Evolutionary conservation across 1,140 invertebrate species (phyloP), one percentile per base, ranked within the genome.

Genomic region (Eriocheir sinensis): DNA sequence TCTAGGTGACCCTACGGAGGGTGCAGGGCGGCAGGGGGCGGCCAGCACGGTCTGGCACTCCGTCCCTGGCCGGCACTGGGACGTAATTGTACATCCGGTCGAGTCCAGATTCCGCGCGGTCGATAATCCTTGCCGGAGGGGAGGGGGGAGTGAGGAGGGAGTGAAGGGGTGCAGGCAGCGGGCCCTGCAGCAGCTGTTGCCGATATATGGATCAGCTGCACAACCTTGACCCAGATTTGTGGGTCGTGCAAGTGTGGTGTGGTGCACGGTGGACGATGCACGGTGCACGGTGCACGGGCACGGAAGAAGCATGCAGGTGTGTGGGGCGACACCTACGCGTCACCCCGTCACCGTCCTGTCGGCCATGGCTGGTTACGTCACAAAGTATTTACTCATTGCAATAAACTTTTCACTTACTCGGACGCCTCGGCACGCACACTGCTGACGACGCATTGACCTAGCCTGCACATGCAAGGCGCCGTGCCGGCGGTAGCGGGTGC

Each of bases 131-230:
- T 8, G 60, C 60, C 0, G 60, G 60, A n/a, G 0, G 53, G 6
- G 53, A 21, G 60, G 60, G 0, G n/a, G 60, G 48, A 17, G 9
- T 9, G 12, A 21, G 48, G 48, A 53, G 48, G n/a, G 60, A 21
- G 12, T 1, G 48, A 17, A 21, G 48, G 48, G 21, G 48, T 53
- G 2, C 21, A n/a, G 60, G 60, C 0, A n/a, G 60, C 27, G 60
- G 60, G 21, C 12, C 60, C 1, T 12, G 60, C 21, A 21, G 60
- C 60, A 72, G 60, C 60, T 72, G 60, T 72, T n/a, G 6, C 60
- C 60, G 60, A 72, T 72, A 72, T 72, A 72, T 72, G 60, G 60
- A 72, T 72, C 60, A 72, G 60, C 60, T 72, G 60, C 60, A 72
- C 8, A 72, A 72, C 60, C 60, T 72, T 72, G 60, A 72, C 60